Percentiles rank a stretch among this genome's conserved stretches.
These are phyloP conservation scores for Echiichthys vipera DNA, from an alignment of 2,797 vertebrate genomes.

Conservation along the genomic window DNA sequence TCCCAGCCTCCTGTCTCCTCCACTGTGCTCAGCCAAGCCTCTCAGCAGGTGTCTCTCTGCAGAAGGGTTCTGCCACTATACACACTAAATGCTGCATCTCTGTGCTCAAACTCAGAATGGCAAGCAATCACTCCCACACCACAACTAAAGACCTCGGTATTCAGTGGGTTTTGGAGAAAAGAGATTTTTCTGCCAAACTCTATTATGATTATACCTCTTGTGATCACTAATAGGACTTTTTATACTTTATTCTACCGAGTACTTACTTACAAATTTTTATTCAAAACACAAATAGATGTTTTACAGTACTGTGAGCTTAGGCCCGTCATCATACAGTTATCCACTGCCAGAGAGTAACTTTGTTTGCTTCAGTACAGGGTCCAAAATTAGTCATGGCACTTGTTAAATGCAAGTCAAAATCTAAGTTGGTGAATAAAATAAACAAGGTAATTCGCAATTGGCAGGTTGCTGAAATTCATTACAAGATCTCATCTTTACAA, in stretches of 20 bases:
- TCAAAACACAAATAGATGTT: slow-evolving; percentile 3
- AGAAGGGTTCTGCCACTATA: slow-evolving; percentile 51
- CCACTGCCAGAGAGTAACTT: neutral
- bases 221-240: neutral
- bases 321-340: neutral
- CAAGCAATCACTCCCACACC: slow-evolving; percentile 35
- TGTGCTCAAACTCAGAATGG: slow-evolving; percentile 41
- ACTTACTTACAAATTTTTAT: neutral
- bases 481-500: too few relatives aligned
- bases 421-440: too few relatives aligned
- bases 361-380: too few relatives aligned
- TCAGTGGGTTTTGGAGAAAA: slow-evolving; percentile 17
- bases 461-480: too few relatives aligned
- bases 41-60: slow-evolving; percentile 78
- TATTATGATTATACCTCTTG: neutral
- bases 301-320: neutral
- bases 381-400: too few relatives aligned
- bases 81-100: slow-evolving; percentile 34
- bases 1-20: slow-evolving; percentile 70
- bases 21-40: slow-evolving; percentile 75
- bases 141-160: slow-evolving; percentile 35
- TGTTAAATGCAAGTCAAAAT: too few relatives aligned
- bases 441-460: too few relatives aligned
- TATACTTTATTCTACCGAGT: neutral
- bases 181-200: neutral